phyloP scores from a whole-genome alignment of 2,888 invertebrate genomes.

The Tenthredo notha region DNA sequence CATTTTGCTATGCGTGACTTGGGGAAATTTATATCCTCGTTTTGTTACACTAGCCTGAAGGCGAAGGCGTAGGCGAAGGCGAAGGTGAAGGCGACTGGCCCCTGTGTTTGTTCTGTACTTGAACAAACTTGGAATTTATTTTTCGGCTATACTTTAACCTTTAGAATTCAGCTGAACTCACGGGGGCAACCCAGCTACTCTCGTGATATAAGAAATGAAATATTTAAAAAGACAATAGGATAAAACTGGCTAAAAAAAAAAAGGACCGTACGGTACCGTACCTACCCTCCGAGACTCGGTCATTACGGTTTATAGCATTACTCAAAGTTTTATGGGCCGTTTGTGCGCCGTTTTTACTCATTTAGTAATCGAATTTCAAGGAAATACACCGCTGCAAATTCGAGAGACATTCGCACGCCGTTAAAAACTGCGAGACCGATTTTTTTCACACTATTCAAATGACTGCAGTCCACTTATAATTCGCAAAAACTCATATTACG shows the following conservation, averaged over 20 bases:
- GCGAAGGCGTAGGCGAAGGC: not conserved
- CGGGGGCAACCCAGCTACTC: not conserved
- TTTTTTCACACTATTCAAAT: not conserved
- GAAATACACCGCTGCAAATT: not conserved
- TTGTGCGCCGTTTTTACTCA: constrained; percentile 15
- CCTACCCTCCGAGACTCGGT: not conserved
- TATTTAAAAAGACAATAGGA: constrained; percentile 14
- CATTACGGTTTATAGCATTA: constrained; percentile 20
- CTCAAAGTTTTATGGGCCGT: constrained; percentile 8
- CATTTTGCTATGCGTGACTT: constrained; percentile 40
- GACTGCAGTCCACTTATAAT: not conserved
- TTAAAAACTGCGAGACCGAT: not conserved
- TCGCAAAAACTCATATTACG: not conserved
- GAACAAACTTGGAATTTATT: constrained; percentile 7
- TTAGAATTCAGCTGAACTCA: not conserved
- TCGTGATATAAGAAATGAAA: constrained; percentile 8
- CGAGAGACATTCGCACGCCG: not conserved
- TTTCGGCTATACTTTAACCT: not conserved
- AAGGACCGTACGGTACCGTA: not conserved
- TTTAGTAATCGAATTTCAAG: constrained; percentile 21
- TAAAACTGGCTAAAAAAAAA: constrained; percentile 5
- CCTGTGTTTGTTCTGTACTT: constrained; percentile 11
- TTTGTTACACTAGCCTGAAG: constrained; percentile 4
- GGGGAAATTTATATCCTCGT: constrained; percentile 31
- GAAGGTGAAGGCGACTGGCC: not conserved